Conservation (phyloP, 2,888 invertebrate genomes). For the Drosophila kambysellisi region DNA sequence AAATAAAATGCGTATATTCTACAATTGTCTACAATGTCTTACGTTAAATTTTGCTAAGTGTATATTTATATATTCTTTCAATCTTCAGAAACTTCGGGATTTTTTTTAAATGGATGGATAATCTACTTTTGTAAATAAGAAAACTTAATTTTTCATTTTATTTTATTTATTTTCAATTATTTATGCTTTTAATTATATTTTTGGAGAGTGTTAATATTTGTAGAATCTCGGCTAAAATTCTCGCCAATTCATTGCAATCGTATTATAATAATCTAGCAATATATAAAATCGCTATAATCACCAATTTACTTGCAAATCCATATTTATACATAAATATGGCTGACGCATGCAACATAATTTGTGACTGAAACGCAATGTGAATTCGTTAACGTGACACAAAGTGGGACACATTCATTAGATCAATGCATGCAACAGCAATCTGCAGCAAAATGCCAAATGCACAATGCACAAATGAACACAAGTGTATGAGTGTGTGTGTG, state of each 20-base stretch:
- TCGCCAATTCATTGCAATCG: neutral
- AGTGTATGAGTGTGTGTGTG: constrained; percentile 13
- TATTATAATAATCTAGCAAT: neutral
- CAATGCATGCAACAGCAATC: constrained; percentile 67
- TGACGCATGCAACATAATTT: constrained; percentile 48
- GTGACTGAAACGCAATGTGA: constrained; percentile 47
- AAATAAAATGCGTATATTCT: neutral
- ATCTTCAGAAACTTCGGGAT: neutral
- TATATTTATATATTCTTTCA: neutral
- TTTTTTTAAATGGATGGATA: too few species aligned
- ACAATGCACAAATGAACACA: neutral
- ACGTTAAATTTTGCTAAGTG: neutral
- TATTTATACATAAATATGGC: too few species aligned
- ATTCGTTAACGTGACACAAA: constrained; percentile 49
- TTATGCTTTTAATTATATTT: neutral
- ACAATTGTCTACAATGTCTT: neutral
- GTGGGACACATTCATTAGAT: constrained; percentile 70
- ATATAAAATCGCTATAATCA: neutral
- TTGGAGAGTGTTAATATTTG: neutral
- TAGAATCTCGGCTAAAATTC: neutral
- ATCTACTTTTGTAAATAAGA: too few species aligned
- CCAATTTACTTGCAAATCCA: too few species aligned
- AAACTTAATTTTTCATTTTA: neutral
- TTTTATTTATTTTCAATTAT: neutral
- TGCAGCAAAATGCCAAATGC: constrained; percentile 29